Evolutionary conservation across 2,888 invertebrate species (phyloP), one percentile per base, ranked within the genome.

Genomic region (Mesorhabditis sp.): DNA sequence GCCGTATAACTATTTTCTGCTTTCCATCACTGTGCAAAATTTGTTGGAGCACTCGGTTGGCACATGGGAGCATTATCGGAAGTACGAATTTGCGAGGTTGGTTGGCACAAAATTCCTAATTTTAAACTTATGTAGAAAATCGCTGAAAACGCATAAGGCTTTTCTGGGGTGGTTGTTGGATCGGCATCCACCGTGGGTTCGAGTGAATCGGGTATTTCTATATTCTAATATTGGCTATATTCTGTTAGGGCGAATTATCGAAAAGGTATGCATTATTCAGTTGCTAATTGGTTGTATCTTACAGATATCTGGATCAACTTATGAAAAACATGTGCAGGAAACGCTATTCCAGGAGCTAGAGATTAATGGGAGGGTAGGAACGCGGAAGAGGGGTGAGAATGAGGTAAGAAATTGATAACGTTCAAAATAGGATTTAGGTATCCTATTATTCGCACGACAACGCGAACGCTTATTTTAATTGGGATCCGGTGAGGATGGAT

Each of bases 401-500:
- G 74, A 74, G 69, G 74, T 74, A 64, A 4, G 2, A 41, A n/a
- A 41, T 28, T 3, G n/a, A 15, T 42, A 67, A 4, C 62, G 3
- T 62, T 41, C 3, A 15, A 3, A 67, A 10, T 64, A 13, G 4
- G 2, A 42, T 70, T 45, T 50, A 78, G 78, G 78, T 74, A 2
- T 70, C 72, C 42, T 80, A 80, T 64, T 80, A 80, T 67, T 80
- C 80, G 4, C 79, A 79, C 44, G 80, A 79, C 69, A 80, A 80
- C 67, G 80, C 80, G 6, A 79, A 78, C 65, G 77, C 79, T 7
- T 80, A 80, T 72, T 75, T 76, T 45, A 78, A 76, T 45, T 80
- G 80, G 80, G 75, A 72, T 67, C 74, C 79, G 4, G 65, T 43
- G 10, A 70, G 79, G 50, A 62, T 80, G 62, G 76, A 75, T 67